Conservation (phyloP, 2,797 vertebrate genomes). For the Pterois miles region DNA sequence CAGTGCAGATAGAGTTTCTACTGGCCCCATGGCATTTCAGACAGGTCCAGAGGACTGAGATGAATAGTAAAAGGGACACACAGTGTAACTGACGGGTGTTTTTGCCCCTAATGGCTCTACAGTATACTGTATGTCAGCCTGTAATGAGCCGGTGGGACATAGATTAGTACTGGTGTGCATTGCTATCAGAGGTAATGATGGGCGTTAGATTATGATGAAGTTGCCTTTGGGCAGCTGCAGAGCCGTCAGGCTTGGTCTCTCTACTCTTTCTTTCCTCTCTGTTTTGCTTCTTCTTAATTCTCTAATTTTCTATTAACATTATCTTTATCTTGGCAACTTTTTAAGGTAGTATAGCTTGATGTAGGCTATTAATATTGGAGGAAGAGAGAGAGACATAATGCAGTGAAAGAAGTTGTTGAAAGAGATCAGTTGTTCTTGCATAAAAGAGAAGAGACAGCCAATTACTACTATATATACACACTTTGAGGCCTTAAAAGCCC, state of each 20-base stretch:
- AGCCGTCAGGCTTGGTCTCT: not conserved
- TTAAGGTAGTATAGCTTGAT: not conserved
- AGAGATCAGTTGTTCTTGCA: not conserved
- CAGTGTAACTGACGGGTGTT: not conserved
- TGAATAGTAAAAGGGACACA: constrained; percentile 13
- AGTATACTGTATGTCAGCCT: not conserved
- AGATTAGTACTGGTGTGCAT: constrained; percentile 13
- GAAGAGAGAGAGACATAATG: not conserved
- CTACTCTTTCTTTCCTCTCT: not conserved
- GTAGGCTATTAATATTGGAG: not conserved
- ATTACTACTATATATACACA: not conserved
- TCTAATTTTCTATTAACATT: not conserved
- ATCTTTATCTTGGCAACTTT: not conserved
- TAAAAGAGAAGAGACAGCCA: not conserved
- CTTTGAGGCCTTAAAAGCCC: not conserved
- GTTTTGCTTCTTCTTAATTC: not conserved
- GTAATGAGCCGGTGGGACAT: not conserved
- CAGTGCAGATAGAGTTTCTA: constrained; percentile 5
- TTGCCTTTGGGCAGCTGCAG: not conserved
- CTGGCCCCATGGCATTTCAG: constrained; percentile 9
- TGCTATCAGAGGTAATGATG: constrained; percentile 30
- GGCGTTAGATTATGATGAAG: constrained; percentile 30
- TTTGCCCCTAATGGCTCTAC: not conserved
- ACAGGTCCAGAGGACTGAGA: constrained; percentile 28
- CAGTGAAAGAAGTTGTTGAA: not conserved